Evolutionary conservation across 2,888 invertebrate genomes (phyloP), one percentile per base, ranked within the genome.

Genomic region (Caenorhabditis doughertyi): DNA sequence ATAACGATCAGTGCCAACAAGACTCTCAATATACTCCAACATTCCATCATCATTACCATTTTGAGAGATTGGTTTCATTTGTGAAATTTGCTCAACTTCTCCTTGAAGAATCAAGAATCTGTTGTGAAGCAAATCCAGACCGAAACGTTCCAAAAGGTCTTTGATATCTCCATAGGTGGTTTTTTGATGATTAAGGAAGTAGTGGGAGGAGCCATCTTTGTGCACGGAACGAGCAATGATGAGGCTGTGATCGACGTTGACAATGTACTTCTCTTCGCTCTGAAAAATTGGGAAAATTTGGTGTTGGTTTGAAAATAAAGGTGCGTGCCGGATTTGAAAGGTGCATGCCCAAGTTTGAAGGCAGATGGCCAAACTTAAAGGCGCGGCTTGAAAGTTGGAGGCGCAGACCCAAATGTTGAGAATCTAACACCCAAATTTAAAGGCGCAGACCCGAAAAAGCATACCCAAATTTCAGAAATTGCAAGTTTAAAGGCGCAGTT

Each of bases 21-120:
- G 97, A 92, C 99, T 98, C 93, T 99, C 99, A 62, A 99, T 93
- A 92, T 97, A 99, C 92, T 99, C 99, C 72, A 99, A 93, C 96
- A 99, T 96, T 0, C 99, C 99, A 11, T 95, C 95, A 88, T 98
- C 98, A 47, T 51, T 35, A 0, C 93, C 94, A 84, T 94, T 94
- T 5, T 18, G 58, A 0, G 94, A 96, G 93, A 97, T 98, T 0
- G 97, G 95, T 92, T 98, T 98, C 98, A 99, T 98, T 95, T 98
- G 95, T 0, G 99, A 95, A 89, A 99, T 99, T 92, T 97, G 97
- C 93, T 99, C 99, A 0, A 99, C 98, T 94, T 99, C 99, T 58
- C 99, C 99, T 96, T 97, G 98, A 18, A 99, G 94, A 92, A 99
- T 99, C 35, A 99, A 94, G 92, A 99, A 99, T 56, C 99, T 94